Evolutionary conservation across 2,797 vertebrate genomes (phyloP).

Genomic region (Alca torda): DNA sequence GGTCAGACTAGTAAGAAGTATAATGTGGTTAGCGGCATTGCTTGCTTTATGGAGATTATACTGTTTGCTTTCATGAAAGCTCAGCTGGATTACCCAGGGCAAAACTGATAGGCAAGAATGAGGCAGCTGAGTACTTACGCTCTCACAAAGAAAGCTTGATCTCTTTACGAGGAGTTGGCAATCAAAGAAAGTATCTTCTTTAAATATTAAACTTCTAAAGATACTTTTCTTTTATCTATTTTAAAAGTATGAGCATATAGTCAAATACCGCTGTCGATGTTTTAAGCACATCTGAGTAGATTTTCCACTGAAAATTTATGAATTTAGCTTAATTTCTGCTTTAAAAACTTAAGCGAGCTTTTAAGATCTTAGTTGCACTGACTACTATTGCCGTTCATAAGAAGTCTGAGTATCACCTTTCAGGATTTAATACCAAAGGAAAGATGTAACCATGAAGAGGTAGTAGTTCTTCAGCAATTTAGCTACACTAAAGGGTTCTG

Average conservation of each 20-base stretch:
- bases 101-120: not conserved
- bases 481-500: not conserved
- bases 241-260: not conserved
- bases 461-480: not conserved
- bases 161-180: not conserved
- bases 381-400: not conserved
- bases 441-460: not conserved
- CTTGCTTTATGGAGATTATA: not conserved
- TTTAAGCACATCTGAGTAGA: not conserved
- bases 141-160: not conserved
- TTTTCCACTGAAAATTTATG: constrained; percentile 15
- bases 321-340: constrained; percentile 57
- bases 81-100: not conserved
- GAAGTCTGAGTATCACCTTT: not conserved
- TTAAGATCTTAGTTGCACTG: constrained; percentile 57
- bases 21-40: not conserved
- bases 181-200: not conserved
- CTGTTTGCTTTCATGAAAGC: constrained; percentile 1
- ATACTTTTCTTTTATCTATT: not conserved
- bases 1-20: not conserved
- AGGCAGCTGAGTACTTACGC: not conserved
- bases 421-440: constrained; percentile 1
- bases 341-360: not conserved
- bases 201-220: not conserved
- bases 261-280: not conserved